A percentile compares a stretch with the other conserved stretches of the same genome.
Evolutionary conservation across 2,113 vertebrate species (phyloP).

Genomic region (Petromus typicus): DNA sequence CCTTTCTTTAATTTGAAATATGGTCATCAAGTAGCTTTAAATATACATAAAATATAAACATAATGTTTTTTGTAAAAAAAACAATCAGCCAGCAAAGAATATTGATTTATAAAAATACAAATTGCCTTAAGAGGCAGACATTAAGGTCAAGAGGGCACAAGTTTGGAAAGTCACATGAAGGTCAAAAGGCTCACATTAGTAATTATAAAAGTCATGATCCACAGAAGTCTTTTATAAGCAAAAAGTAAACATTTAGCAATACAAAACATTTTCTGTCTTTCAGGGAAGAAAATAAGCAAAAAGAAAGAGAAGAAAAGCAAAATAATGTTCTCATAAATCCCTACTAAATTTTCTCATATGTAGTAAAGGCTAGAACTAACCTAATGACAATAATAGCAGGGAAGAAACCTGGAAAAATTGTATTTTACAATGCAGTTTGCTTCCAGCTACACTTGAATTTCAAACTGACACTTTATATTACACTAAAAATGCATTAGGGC

Average conservation of each 20-base stretch:
- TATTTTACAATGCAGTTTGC: background rate
- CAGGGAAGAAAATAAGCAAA: slow-evolving; percentile 16
- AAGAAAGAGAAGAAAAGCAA: slow-evolving; percentile 21
- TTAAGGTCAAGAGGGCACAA: background rate
- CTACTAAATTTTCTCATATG: background rate
- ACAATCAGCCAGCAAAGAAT: background rate
- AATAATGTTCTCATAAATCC: background rate
- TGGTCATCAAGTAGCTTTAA: background rate
- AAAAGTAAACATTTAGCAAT: slow-evolving; percentile 7
- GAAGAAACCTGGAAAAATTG: background rate
- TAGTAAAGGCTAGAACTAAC: background rate
- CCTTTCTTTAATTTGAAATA: slow-evolving; percentile 40
- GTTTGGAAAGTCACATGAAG: slow-evolving; percentile 8
- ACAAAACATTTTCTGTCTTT: background rate
- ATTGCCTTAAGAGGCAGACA: background rate
- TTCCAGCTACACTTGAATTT: background rate
- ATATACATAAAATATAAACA: background rate
- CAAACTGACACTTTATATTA: background rate
- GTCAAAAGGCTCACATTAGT: background rate
- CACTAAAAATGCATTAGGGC: background rate
- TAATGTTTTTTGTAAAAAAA: slow-evolving; percentile 7
- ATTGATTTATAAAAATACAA: slow-evolving; percentile 44
- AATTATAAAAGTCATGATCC: background rate
- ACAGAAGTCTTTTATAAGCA: background rate
- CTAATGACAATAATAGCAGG: background rate